Base-by-base conservation (phyloP, 1,140 invertebrate genomes). In the Zaprionus kolodkinae region DNA sequence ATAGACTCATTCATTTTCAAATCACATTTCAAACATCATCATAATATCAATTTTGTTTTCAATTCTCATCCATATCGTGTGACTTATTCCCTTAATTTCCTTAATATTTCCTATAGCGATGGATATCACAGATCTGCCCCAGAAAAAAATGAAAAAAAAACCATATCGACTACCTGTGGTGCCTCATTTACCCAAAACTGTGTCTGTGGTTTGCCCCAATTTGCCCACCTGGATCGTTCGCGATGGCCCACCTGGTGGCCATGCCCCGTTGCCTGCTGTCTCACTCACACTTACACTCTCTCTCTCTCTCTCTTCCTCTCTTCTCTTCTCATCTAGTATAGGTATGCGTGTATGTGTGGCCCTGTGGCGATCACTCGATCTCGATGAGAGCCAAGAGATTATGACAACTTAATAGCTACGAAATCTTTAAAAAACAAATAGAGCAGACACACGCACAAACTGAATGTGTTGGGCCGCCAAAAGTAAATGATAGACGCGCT, bases 381-480 rank as follows among this genome's bases (percentile, higher is more conserved):
- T 79, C 72, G 56, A 65, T 65, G 68, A 55, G 67, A 60, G 21
- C 65, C 52, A 61, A 65, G 77, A 75, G 85, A 87, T 87, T 87
- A 87, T 87, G 84, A 87, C 84, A 87, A 87, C 84, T 87, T 87
- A 87, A 87, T 87, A 87, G 84, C 77, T 67, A 83, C 77, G 75
- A 84, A 87, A 89, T 78, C 62, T 71, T 72, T 65, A 54, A 68
- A 57, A 79, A 84, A 84, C 85, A 84, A 88, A 88, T 88, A 84
- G 84, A 88, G 84, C 84, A 88, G 67, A 78, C 71, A 72, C 65
- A 81, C 59, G 38, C 65, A 81, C 59, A 40, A 43, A 76, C 74
- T 79, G 62, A 88, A 67, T 69, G 65, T 48, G 38, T 52, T 72
- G 62, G 61, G 66, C 72, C 81, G 73, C 82, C 63, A 85, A 85